Conservation (phyloP, 2,888 invertebrate genomes). For the Allophyes oxyacanthae region DNA sequence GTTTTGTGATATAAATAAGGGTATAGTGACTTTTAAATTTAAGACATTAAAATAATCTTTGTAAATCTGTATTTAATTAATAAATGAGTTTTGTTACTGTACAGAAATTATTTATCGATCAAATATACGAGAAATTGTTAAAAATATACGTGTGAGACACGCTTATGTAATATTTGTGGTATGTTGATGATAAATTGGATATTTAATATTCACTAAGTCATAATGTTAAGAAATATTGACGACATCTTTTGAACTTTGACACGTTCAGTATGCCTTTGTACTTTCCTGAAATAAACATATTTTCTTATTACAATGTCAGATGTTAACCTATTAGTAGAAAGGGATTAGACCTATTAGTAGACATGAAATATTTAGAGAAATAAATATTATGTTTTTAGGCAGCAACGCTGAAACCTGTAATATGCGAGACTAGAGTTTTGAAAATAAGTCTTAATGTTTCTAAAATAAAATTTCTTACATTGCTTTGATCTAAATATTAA, state of each 20-base stretch:
- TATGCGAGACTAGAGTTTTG: too few relatives aligned
- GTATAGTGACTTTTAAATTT: constrained; percentile 43
- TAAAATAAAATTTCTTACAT: too few relatives aligned
- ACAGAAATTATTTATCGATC: constrained; percentile 34
- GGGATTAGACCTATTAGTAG: too few relatives aligned
- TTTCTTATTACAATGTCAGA: too few relatives aligned
- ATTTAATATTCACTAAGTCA: constrained; percentile 16
- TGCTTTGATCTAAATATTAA: too few relatives aligned
- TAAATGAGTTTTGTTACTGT: constrained; percentile 33
- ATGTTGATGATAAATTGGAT: constrained; percentile 1
- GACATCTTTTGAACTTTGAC: background rate
- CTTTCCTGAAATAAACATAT: background rate
- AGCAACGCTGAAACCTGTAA: too few relatives aligned
- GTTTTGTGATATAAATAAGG: constrained; percentile 57
- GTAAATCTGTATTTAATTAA: constrained; percentile 30
- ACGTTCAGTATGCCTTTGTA: background rate
- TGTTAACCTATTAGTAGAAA: too few relatives aligned
- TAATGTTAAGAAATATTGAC: constrained; percentile 14
- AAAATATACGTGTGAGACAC: background rate
- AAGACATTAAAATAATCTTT: constrained; percentile 44
- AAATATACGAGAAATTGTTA: background rate
- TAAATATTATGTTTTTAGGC: too few relatives aligned
- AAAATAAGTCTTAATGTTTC: too few relatives aligned
- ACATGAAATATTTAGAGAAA: too few relatives aligned
- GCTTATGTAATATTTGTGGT: constrained; percentile 2